Base-by-base conservation (phyloP, 2,113 vertebrate species). In the Jaculus jaculus region DNA sequence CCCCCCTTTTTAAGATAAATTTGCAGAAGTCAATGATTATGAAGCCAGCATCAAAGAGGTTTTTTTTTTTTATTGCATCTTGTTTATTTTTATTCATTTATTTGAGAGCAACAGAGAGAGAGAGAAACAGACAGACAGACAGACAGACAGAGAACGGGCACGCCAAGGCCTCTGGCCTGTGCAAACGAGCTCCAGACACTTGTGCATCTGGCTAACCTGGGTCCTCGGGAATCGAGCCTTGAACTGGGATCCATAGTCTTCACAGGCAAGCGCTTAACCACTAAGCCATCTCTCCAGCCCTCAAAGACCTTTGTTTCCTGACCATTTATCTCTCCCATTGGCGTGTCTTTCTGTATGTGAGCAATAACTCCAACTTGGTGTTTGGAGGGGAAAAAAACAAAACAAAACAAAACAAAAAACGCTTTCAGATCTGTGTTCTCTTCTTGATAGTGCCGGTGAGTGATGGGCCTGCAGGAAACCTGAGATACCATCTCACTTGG, bases 341-440 rank as follows among this genome's bases (percentile, higher is more conserved):
- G 94, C 90, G 80, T 90, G 83, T 69, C 37, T 82, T 94, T 91
- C 72, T 92, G 13, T 30, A 47, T 88, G 94, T 95, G 93, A 95
- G 54, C 96, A 90, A 95, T 92, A 87, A 92, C 90, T 73, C 74
- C 20, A 8, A 58, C 74, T 89, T 79, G 34, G 4, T 69, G 89
- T 94, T 84, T 30, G 18, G 68, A 60, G 34, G 23, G 0, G 42
- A 47, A 47, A 47, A 47, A 47, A 47, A 47, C 5, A 8, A 17
- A 68, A 47, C 5, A 47, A 47, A 47, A n/a, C n/a, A 47, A 47
- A 47, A 54, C 7, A 16, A 60, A 66, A 73, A 88, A 1, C 54
- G 34, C 90, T 92, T 94, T 88, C 79, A 79, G 77, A 80, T 77
- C 74, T 72, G 34, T 58, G 90, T 89, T 92, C 60, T 80, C 51